These are phyloP conservation scores for Bos indicus DNA, from an alignment of 2,113 vertebrate species.

Conservation along the genomic window DNA sequence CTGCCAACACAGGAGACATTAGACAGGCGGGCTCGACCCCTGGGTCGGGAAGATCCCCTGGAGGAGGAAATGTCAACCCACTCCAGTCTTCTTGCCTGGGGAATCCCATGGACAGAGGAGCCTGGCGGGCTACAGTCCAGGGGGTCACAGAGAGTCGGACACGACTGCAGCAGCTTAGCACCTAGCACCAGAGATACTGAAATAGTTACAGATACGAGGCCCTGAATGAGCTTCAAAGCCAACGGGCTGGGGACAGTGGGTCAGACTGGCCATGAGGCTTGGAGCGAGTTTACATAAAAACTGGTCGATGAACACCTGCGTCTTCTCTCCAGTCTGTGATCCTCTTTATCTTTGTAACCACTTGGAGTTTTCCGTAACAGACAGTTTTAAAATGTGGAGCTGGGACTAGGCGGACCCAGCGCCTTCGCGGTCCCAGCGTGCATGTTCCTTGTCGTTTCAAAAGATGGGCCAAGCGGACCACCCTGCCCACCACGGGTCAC, in stretches of 20 bases:
- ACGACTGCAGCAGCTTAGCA: neutral
- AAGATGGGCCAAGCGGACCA: fast-evolving
- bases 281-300: neutral
- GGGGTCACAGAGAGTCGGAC: neutral
- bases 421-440: fast-evolving
- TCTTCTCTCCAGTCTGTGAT: neutral
- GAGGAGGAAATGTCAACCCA: neutral
- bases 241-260: neutral
- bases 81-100: neutral
- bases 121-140: neutral
- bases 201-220: fast-evolving
- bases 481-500: no score
- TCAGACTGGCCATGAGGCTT: neutral
- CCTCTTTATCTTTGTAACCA: neutral
- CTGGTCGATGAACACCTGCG: fast-evolving
- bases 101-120: neutral
- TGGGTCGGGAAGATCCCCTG: neutral
- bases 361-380: neutral
- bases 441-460: fast-evolving
- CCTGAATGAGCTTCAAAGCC: neutral
- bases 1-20: neutral
- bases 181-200: neutral
- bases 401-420: fast-evolving
- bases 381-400: neutral
- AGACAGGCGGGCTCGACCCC: neutral